These are phyloP conservation scores for Brachionus sp. DNA, from an alignment of 1,140 invertebrate genomes.

Conservation along the genomic window DNA sequence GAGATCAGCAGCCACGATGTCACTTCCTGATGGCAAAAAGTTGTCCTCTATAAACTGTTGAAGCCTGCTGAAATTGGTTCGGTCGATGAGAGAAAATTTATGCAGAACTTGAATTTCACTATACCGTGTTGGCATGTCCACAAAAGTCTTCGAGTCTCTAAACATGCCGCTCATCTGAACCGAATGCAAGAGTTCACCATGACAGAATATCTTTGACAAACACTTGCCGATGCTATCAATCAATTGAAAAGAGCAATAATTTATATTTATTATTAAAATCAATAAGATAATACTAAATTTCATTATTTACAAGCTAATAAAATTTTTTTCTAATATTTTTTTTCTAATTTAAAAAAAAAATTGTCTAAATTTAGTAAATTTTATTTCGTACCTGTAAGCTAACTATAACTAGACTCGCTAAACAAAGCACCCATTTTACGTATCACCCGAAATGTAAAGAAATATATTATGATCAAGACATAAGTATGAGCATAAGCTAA, in stretches of 20 bases:
- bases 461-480: neutral
- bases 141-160: constrained; percentile 44
- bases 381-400: neutral
- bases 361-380: neutral
- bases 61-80: neutral
- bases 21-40: constrained; percentile 21
- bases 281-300: neutral
- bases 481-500: neutral
- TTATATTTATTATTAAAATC: neutral
- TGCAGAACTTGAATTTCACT: neutral
- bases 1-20: neutral
- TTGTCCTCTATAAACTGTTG: neutral
- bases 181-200: constrained; percentile 23
- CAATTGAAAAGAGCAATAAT: neutral
- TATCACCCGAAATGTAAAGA: neutral
- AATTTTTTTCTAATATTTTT: neutral
- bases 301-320: neutral
- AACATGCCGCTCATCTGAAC: constrained; percentile 43
- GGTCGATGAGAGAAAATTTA: neutral
- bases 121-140: constrained; percentile 17
- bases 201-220: constrained; percentile 15
- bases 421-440: constrained; percentile 5
- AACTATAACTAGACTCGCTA: neutral
- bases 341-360: neutral
- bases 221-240: neutral